Percentiles rank a stretch among this genome's conserved stretches.
phyloP scores from a whole-genome alignment of 2,797 vertebrate species.

The Chiropotes sagulatus region DNA sequence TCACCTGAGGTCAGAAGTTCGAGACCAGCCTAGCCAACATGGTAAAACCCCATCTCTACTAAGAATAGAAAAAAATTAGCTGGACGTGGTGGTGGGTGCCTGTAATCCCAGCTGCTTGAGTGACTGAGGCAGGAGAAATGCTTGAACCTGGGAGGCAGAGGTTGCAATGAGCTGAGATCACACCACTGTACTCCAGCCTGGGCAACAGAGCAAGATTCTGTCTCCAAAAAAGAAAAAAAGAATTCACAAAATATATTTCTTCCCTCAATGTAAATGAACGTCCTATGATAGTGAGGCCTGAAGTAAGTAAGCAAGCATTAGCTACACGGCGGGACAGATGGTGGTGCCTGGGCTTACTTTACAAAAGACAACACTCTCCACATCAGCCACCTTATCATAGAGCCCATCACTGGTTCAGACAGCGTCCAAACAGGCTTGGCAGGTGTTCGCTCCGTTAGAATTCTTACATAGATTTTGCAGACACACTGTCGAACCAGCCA shows the following conservation, averaged over 20 bases:
- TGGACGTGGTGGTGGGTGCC: background rate
- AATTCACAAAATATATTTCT: slow-evolving; percentile 21
- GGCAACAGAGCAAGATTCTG: background rate
- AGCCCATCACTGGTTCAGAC: background rate
- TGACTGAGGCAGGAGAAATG: background rate
- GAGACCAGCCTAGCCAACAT: background rate
- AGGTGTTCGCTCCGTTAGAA: slow-evolving; percentile 37
- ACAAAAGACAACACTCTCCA: background rate
- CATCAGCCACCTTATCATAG: background rate
- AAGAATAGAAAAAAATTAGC: background rate
- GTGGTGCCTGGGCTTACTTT: background rate
- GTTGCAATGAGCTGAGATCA: background rate
- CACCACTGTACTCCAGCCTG: background rate
- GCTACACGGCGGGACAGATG: background rate
- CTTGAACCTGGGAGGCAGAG: background rate
- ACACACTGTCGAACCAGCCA: background rate
- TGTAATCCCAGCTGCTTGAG: background rate
- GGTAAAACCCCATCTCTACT: background rate
- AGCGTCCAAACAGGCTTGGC: background rate
- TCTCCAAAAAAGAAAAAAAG: background rate
- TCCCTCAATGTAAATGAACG: background rate
- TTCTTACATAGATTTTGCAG: background rate
- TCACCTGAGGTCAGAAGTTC: background rate
- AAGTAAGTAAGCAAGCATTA: background rate
- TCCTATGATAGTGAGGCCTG: background rate